Base-by-base conservation (phyloP, 2,888 invertebrate genomes). In the Perizoma flavofasciatum region DNA sequence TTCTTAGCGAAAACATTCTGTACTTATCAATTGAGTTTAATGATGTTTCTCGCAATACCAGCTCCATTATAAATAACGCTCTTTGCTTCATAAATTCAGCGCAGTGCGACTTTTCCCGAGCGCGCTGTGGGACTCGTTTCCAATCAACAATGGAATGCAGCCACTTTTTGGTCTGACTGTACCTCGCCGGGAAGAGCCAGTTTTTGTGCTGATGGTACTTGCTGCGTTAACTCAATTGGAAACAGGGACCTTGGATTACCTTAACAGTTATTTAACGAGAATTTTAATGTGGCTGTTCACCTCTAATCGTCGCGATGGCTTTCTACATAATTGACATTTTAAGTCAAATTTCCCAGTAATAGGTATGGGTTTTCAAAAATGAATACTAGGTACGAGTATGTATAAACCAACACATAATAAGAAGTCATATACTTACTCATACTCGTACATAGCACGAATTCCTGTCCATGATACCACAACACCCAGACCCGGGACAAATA, bases 71-170 rank as follows among this genome's bases (percentile, higher is more conserved):
- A 49, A 50, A 56, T 46, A 59, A 53, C 61, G 66, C 73, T 75
- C 66, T 60, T 69, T 55, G 68, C 74, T 81, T 74, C 72, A 72
- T 72, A 72, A 67, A 63, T 74, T 66, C 67, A 67, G 72, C 66
- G 76, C 72, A 78, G 77, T 78, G 83, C 79, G 82, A 87, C 83
- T 87, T 86, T 86, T 86, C 84, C 85, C 83, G 82, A 80, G 78
- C 78, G 79, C 75, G 79, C 7, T 1, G 82, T 80, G 81, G 83
- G 83, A 85, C 86, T 87, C 79, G 87, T 82, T 85, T 85, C 85
- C 87, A 88, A 88, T 91, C 89, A 83, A 88, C 88, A 89, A 88
- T 84, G 89, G 88, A 88, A 90, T 88, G 88, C 81, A 78, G 74
- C 74, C 78, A 83, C 85, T 86, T 89, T 90, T 89, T 86, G 87